Percentiles rank a stretch among this genome's conserved stretches.
Conservation (phyloP, 2,888 invertebrate species). For the Epistrophe grossulariae region DNA sequence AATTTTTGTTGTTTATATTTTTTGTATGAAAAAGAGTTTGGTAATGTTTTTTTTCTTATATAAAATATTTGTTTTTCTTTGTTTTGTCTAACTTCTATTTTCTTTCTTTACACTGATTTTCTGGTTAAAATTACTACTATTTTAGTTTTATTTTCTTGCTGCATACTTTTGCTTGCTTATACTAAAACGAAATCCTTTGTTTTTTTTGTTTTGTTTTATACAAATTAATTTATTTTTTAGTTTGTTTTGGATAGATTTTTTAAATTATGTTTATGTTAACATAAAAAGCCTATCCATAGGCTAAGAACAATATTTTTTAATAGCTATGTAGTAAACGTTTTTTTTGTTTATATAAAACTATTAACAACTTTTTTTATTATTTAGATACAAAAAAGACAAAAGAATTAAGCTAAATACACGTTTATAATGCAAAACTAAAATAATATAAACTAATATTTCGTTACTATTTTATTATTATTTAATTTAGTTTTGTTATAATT, state of each 20-base stretch:
- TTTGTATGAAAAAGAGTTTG: conserved; percentile 72
- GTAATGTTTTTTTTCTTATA: conserved; percentile 66
- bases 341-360: conserved; percentile 65
- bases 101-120: conserved; percentile 50
- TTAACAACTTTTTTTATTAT: conserved; percentile 60
- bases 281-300: conserved; percentile 62
- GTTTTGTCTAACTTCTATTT: conserved; percentile 47
- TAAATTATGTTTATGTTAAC: conserved; percentile 21
- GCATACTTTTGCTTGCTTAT: conserved; percentile 51
- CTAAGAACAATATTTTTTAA: conserved; percentile 64
- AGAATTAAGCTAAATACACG: conserved; percentile 64
- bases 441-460: conserved; percentile 59
- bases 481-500: conserved; percentile 12
- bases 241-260: conserved; percentile 45
- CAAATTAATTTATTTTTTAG: conserved; percentile 26
- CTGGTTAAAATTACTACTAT: conserved; percentile 58
- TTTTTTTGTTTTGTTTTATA: conserved; percentile 51
- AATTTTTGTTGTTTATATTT: conserved; percentile 61
- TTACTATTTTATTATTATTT: conserved; percentile 7
- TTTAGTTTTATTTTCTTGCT: conserved; percentile 45
- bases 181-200: conserved; percentile 65
- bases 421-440: conserved; percentile 61
- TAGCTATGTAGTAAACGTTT: conserved; percentile 55
- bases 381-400: conserved; percentile 57
- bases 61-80: conserved; percentile 61